These are phyloP conservation scores for Heliothis peltigera DNA, from an alignment of 2,888 invertebrate genomes.

Conservation along the genomic window DNA sequence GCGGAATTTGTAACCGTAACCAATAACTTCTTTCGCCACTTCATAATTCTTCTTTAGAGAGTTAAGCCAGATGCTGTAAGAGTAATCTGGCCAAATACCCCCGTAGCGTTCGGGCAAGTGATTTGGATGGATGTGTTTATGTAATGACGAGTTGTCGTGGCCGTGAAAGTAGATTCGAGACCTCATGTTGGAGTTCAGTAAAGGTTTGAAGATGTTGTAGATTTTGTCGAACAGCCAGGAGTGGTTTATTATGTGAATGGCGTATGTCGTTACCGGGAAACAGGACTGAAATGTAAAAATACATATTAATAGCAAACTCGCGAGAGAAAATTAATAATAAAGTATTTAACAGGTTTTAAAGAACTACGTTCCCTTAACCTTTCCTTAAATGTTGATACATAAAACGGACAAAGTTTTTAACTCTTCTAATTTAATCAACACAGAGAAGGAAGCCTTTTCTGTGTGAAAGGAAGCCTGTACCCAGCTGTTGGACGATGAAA, in stretches of 20 bases:
- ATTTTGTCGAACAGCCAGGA: constrained; percentile 95
- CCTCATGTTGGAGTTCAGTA: constrained; percentile 92
- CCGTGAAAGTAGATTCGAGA: constrained; percentile 93
- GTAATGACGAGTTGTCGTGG: constrained; percentile 92
- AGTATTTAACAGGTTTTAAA: too few relatives aligned
- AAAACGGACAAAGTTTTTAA: too few relatives aligned
- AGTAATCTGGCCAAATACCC: constrained; percentile 92
- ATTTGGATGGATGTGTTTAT: constrained; percentile 92
- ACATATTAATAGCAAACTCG: too few relatives aligned
- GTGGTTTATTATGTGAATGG: constrained; percentile 94
- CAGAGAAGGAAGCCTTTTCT: too few relatives aligned
- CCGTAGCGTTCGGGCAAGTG: constrained; percentile 93
- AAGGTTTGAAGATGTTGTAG: constrained; percentile 94
- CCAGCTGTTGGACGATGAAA: too few relatives aligned
- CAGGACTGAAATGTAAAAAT: constrained; percentile 87
- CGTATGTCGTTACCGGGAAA: constrained; percentile 93
- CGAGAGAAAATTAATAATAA: too few relatives aligned
- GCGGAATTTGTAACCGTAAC: constrained; percentile 91
- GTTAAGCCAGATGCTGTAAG: constrained; percentile 93
- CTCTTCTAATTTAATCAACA: too few relatives aligned
- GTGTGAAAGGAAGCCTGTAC: too few relatives aligned
- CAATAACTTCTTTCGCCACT: constrained; percentile 91
- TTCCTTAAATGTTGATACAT: too few relatives aligned
- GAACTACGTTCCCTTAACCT: too few relatives aligned
- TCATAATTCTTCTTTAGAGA: constrained; percentile 88